A percentile compares a stretch with the other conserved stretches of the same genome.
phyloP scores from a whole-genome alignment of 1,140 invertebrate species.

The Danaus melanippus region DNA sequence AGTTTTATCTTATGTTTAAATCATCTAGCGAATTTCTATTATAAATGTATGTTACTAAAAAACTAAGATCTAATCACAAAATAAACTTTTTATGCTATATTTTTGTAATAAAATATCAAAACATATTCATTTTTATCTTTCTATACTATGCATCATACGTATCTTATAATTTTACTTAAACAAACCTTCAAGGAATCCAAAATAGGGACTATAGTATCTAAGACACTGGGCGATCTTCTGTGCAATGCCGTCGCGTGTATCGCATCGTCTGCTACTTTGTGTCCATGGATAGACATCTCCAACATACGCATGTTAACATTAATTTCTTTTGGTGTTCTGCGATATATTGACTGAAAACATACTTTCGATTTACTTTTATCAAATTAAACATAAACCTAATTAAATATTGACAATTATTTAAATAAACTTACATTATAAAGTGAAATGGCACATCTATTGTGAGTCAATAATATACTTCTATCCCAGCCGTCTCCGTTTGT shows the following conservation, averaged over 20 bases:
- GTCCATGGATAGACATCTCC: conserved; percentile 77
- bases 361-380: conserved; percentile 1
- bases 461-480: conserved; percentile 33
- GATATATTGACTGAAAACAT: conserved; percentile 56
- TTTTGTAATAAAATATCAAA: no score
- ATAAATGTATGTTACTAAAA: no score
- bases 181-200: conserved; percentile 31
- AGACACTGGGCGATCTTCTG: conserved; percentile 28
- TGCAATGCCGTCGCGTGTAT: conserved; percentile 62
- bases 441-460: conserved; percentile 62
- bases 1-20: no score
- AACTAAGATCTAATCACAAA: no score
- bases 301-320: conserved; percentile 59
- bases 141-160: no score
- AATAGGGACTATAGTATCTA: conserved; percentile 22
- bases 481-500: conserved; percentile 34
- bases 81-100: no score
- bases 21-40: no score
- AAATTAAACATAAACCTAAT: conserved; percentile 1
- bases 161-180: no score
- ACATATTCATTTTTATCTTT: no score
- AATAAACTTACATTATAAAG: conserved; percentile 67
- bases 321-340: conserved; percentile 48
- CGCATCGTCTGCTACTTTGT: conserved; percentile 70
- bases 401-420: conserved; percentile 2